Base-by-base conservation (phyloP, 2,797 vertebrate genomes). In the Gadopsis marmoratus region DNA sequence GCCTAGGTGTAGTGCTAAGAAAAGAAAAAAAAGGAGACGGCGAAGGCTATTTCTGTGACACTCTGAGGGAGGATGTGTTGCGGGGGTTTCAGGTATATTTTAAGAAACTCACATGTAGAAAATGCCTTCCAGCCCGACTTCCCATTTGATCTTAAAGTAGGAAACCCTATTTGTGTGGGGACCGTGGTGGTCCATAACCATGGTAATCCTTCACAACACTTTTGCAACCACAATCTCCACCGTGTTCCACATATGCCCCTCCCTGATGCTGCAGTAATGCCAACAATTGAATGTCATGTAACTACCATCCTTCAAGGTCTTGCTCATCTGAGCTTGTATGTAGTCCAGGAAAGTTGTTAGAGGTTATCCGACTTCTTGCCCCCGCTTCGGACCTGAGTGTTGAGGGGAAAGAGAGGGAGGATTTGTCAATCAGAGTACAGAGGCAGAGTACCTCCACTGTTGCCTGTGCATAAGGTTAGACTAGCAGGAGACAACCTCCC, bases 21-120 rank as follows among this genome's bases (percentile, higher is more conserved):
- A 72, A 48, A 39, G 3, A 39, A 12, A 12, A 17, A 72, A 48
- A 71, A 63, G 39, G 17, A 75, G 69, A 79, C 50, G 55, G 37
- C 64, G 26, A 41, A 62, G 61, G 66, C 58, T 89, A 86, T 80
- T 81, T 90, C 50, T 86, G 51, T 59, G 76, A 50, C 39, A 50
- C 68, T 60, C 58, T 74, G 87, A 87, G 84, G 88, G 89, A 88
- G 86, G 83, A 77, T 64, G 66, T 85, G 86, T 89, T 78, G 83
- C 31, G 72, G 62, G 61, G 81, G 65, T 50, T 83, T 83, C 39
- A 80, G n/a, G 79, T 78, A 65, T 91, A 91, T 91, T 92, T 88
- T 86, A 70, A 82, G 88, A 43, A 81, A 70, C 76, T 79, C 58
- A 45, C 66, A 67, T 50, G 29, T 48, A 81, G 74, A 85, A 89